Conservation (phyloP, 2,113 vertebrate genomes). For the Mirza zaza region DNA sequence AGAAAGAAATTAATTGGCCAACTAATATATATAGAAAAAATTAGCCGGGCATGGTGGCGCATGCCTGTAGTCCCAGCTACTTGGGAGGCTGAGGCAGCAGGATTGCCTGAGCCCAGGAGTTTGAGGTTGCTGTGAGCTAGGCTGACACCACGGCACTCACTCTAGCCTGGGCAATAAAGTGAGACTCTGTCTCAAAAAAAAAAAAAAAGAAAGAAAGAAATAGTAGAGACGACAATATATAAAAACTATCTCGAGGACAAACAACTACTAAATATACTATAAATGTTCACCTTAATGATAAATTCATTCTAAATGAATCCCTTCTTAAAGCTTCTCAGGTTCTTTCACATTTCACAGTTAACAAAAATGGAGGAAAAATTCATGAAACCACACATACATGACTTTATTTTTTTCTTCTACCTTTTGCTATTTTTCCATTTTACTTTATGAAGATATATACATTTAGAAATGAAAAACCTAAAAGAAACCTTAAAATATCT, state of each 20-base stretch:
- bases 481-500: not conserved
- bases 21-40: no score
- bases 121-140: no score
- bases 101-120: no score
- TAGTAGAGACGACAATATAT: not conserved
- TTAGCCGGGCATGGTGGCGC: no score
- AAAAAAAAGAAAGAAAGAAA: constrained; percentile 2
- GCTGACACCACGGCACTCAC: no score
- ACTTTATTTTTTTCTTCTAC: not conserved
- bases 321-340: not conserved
- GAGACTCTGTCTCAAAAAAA: no score
- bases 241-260: not conserved
- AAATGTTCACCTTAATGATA: not conserved
- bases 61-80: no score
- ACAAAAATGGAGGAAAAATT: not conserved
- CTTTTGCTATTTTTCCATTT: not conserved
- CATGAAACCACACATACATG: not conserved
- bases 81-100: no score
- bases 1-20: no score
- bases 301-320: not conserved
- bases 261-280: not conserved
- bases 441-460: not conserved
- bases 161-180: no score
- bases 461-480: not conserved
- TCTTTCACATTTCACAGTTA: not conserved